phyloP scores from a whole-genome alignment of 2,888 invertebrate species.

The Agonopterix alstromeriana region DNA sequence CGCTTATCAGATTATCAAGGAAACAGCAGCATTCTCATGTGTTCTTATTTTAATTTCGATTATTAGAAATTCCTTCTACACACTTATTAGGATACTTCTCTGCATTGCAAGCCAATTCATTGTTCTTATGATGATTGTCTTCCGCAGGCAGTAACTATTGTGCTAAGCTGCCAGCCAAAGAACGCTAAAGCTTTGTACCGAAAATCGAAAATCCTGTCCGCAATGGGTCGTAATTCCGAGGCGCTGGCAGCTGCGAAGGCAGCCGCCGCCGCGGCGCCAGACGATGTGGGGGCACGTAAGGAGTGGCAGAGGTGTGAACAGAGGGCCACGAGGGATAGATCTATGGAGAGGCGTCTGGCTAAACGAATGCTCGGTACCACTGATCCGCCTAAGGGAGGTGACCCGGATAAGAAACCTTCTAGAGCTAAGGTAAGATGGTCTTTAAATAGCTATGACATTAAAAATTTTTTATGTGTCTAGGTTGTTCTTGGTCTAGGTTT shows the following conservation, averaged over 20 bases:
- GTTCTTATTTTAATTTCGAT: too few species aligned
- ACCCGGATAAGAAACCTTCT: constrained; percentile 56
- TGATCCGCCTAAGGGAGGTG: constrained; percentile 12
- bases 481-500: too few species aligned
- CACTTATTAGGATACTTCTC: too few species aligned
- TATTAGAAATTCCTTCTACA: background rate
- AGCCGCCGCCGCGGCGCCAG: constrained; percentile 56
- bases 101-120: too few species aligned
- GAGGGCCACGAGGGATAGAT: constrained; percentile 51
- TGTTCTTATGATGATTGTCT: background rate
- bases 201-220: constrained; percentile 74
- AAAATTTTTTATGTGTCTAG: too few species aligned
- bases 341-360: constrained; percentile 70
- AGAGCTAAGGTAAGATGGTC: constrained; percentile 43
- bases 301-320: constrained; percentile 61
- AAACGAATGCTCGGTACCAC: constrained; percentile 59
- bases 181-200: constrained; percentile 95
- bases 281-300: constrained; percentile 47
- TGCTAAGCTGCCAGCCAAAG: constrained; percentile 88
- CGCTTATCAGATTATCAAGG: too few species aligned
- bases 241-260: constrained; percentile 79
- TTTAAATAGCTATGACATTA: too few species aligned
- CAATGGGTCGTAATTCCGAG: constrained; percentile 78
- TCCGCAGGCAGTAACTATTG: constrained; percentile 85
- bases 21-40: too few species aligned